Base-by-base conservation (phyloP, 2,888 invertebrate species). In the Dendrolimus houi region DNA sequence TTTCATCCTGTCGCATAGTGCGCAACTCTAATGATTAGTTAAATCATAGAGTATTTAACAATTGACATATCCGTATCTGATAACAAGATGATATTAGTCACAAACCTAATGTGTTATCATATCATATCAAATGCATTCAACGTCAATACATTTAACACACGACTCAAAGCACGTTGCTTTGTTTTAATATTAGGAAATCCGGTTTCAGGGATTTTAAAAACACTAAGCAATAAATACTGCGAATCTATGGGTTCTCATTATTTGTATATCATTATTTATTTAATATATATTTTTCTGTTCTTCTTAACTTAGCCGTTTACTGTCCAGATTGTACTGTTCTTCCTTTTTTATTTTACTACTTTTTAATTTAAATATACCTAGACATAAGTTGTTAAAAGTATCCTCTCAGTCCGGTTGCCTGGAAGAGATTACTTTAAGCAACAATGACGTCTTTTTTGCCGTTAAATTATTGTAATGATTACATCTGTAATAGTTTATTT, bases 171-270 rank as follows among this genome's bases (percentile, higher is more conserved):
- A 47, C 12, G 47, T 47, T 47, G 47, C 47, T 47, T 47, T 47
- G 47, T 47, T 47, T 47, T 47, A 9, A 47, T 52, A 47, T 52
- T 55, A 55, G 55, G 47, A 55, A 55, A 55, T 55, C 55, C 55
- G 55, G 55, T 55, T 55, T 13, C 8, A 13, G 1, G n/a, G 42
- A 47, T 55, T 41, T 9, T 17, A 29, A 29, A 29, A 29, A 29
- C 29, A 29, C 29, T 29, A 29, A 29, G 29, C 29, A 29, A 29
- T 6, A 29, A 29, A 29, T 29, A 29, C 6, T 29, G 29, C 29
- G 29, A 29, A 29, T 29, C 6, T 29, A 6, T 29, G 29, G 29
- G 29, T 29, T 17, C 2, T 17, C 17, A 17, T 1, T 29, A 29
- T 29, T 29, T 29, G 29, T 29, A 0, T 29, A 6, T 2, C 10